Evolutionary conservation across 92 coral and sea anemone species (phyloP), one percentile per base, ranked within the genome.

Genomic region (Epizoanthus rinbou): DNA sequence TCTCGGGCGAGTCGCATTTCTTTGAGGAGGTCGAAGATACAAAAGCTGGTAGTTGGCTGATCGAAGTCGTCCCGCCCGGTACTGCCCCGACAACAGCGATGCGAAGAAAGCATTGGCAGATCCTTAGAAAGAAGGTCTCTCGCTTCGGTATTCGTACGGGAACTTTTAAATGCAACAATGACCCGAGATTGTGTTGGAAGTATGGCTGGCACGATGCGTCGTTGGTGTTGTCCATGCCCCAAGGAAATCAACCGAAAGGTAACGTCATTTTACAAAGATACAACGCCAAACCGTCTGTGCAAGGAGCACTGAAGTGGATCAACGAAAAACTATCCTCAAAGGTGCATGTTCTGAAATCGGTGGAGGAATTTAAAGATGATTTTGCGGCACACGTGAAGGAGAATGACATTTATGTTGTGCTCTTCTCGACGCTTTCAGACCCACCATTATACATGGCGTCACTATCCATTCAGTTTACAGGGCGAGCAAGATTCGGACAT

Each of bases 1-100:
- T 97, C 57, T 89, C 94, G 35, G 91, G 97, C 10, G 95, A 94
- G n/a, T 94, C 99, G 64, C 99, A 97, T 74, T 91, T 97, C 83
- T 94, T 93, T 33, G 99, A 97, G 67, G 98, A 97, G 59, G 96
- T 97, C 43, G 99, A 97, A 86, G 99, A 97, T 85, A 97, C 99
- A 19, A 97, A 97, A 69, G 99, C 99, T 0, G 98, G 98, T 79
- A 90, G 97, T 75, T 97, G 99, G 99, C 81, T 97, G 41, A 95
- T 97, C 63, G 97, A 94, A 80, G 89, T 97, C 84, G 90, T 97
- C 52, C 97, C 98, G 6, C 62, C 87, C 3, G 93, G 91, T 6
- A 83, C 62, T 1, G 50, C 91, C 2, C 93, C 94, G 6, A 13
- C 9, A 3, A 43, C 35, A 10, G 81, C 90, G 64, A 85, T 92